A percentile compares a stretch with the other conserved stretches of the same genome.
Conservation (phyloP, 2,888 invertebrate genomes). For the Brachyptera putata region DNA sequence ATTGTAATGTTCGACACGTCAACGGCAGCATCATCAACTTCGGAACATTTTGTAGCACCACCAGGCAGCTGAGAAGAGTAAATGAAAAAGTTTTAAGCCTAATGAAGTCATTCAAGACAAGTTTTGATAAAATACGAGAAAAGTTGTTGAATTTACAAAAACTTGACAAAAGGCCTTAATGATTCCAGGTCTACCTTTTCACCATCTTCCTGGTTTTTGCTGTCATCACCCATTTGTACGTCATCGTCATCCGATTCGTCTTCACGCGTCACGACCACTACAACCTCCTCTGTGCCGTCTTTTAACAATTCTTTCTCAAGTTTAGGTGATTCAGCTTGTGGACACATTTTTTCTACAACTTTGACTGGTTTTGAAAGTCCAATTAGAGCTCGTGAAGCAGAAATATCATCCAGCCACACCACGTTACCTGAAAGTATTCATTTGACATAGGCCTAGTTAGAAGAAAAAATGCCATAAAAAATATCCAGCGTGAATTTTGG, state of each 20-base stretch:
- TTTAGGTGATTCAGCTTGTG: slow-evolving; percentile 4
- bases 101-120: no score
- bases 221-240: slow-evolving; percentile 25
- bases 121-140: no score
- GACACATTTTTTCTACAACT: slow-evolving; percentile 23
- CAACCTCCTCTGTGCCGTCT: slow-evolving; percentile 25
- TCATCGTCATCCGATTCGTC: slow-evolving; percentile 27
- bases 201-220: no score
- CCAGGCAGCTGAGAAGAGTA: slow-evolving; percentile 28
- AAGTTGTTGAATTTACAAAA: no score
- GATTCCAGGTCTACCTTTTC: no score
- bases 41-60: slow-evolving; percentile 6
- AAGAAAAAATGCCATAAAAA: no score
- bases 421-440: slow-evolving; percentile 68
- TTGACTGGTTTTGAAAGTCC: no score
- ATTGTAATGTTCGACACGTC: slow-evolving; percentile 49
- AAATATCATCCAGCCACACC: slow-evolving; percentile 56
- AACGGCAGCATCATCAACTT: slow-evolving; percentile 37
- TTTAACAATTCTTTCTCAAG: slow-evolving; percentile 23
- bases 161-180: no score
- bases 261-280: slow-evolving; percentile 10
- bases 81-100: neutral
- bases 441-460: no score
- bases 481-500: no score
- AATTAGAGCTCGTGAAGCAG: slow-evolving; percentile 57